phyloP scores from a whole-genome alignment of 2,113 vertebrate genomes.

The Saccopteryx leptura region DNA sequence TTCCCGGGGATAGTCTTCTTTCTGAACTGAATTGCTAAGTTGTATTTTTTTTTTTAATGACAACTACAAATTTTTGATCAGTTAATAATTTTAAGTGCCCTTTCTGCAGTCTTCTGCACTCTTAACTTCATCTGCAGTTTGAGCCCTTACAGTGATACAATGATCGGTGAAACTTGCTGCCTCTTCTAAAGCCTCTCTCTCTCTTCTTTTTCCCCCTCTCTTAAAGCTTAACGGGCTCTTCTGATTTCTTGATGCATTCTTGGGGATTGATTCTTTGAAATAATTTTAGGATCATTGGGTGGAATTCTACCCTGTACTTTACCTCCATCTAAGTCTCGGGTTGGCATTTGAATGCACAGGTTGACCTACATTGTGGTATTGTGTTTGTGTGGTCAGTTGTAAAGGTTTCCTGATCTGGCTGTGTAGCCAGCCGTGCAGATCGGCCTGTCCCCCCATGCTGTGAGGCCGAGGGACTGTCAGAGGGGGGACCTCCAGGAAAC shows the following conservation, averaged over 20 bases:
- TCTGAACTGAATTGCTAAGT: constrained; percentile 88
- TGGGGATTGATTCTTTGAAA: constrained; percentile 78
- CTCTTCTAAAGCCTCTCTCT: constrained; percentile 63
- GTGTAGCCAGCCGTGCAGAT: constrained; percentile 61
- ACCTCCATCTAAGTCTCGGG: not conserved
- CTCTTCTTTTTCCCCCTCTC: not conserved
- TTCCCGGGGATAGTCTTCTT: constrained; percentile 93
- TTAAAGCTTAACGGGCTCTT: constrained; percentile 60
- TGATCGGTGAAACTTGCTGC: constrained; percentile 51
- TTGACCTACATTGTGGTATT: constrained; percentile 64
- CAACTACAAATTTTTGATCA: constrained; percentile 92
- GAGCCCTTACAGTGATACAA: constrained; percentile 48
- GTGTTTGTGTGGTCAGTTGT: constrained; percentile 82
- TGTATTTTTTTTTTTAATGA: constrained; percentile 87
- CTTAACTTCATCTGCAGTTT: constrained; percentile 71
- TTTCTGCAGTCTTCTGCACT: constrained; percentile 82
- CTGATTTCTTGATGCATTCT: constrained; percentile 76
- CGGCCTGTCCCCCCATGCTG: not conserved
- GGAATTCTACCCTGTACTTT: constrained; percentile 64
- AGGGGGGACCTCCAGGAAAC: constrained; percentile 38
- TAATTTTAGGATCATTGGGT: constrained; percentile 66
- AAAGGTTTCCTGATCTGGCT: constrained; percentile 54
- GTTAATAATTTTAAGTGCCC: constrained; percentile 88
- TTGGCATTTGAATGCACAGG: constrained; percentile 46
- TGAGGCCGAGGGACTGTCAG: constrained; percentile 61